Conservation (phyloP, 2,888 invertebrate species). For the Amphimallon solstitiale region DNA sequence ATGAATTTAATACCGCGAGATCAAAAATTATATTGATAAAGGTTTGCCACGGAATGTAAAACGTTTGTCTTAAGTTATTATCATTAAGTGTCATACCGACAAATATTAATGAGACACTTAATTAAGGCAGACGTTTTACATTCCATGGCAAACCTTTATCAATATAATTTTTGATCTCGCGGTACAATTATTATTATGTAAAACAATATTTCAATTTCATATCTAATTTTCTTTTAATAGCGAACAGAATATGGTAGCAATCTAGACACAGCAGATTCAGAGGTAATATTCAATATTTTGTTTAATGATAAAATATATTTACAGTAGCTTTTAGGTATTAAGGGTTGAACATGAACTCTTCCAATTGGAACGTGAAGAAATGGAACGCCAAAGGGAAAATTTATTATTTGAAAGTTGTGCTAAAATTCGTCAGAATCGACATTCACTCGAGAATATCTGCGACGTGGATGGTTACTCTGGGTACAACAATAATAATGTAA, state of each 20-base stretch:
- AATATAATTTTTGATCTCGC: too few relatives aligned
- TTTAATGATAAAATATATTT: slow-evolving; percentile 10
- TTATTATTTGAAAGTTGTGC: slow-evolving; percentile 74
- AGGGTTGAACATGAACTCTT: slow-evolving; percentile 82
- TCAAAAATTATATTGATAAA: too few relatives aligned
- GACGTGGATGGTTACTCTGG: slow-evolving; percentile 50
- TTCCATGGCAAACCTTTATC: too few relatives aligned
- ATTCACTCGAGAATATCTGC: slow-evolving; percentile 60
- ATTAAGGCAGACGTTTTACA: too few relatives aligned
- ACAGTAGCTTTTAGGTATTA: slow-evolving; percentile 66
- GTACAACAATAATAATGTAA: slow-evolving; percentile 46
- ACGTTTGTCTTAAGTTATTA: too few relatives aligned
- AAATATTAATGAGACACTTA: too few relatives aligned
- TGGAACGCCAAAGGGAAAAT: slow-evolving; percentile 79
- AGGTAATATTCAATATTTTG: slow-evolving; percentile 47
- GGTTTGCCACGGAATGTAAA: too few relatives aligned
- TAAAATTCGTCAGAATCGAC: slow-evolving; percentile 55
- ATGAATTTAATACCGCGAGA: too few relatives aligned
- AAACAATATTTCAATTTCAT: too few relatives aligned
- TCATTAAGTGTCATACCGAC: too few relatives aligned
- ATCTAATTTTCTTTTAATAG: slow-evolving; percentile 43
- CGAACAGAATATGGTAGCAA: slow-evolving; percentile 49
- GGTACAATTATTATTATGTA: too few relatives aligned
- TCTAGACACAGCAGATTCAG: slow-evolving; percentile 59
- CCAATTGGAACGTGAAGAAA: slow-evolving; percentile 81